Conservation (phyloP, 2,888 invertebrate genomes). For the Polyommatus icarus region DNA sequence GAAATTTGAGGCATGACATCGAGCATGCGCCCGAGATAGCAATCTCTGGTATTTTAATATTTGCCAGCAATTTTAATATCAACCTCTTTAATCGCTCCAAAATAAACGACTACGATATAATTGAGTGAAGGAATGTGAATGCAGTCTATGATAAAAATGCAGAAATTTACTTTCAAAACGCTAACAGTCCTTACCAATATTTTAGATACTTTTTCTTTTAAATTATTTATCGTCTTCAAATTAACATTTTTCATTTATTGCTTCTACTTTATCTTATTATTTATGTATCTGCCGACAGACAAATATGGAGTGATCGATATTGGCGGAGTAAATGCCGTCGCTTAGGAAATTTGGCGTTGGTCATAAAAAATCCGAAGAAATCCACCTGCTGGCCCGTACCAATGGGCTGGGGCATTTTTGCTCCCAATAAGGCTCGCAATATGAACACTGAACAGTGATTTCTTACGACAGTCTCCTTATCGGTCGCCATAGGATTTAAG, state of each 20-base stretch:
- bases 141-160: not conserved
- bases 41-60: slow-evolving; percentile 5
- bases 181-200: not conserved
- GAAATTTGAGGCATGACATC: slow-evolving; percentile 13
- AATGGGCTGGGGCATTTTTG: slow-evolving; percentile 50
- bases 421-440: slow-evolving; percentile 62
- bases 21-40: not conserved
- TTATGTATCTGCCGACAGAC: not conserved
- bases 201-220: not conserved
- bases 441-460: slow-evolving; percentile 71
- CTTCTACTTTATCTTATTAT: not conserved
- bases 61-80: slow-evolving; percentile 12
- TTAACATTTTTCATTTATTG: not conserved
- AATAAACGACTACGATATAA: slow-evolving; percentile 6
- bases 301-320: slow-evolving; percentile 27
- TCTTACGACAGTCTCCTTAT: slow-evolving; percentile 64
- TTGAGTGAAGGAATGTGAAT: not conserved
- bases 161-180: not conserved
- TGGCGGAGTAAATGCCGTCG: not conserved
- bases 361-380: slow-evolving; percentile 34
- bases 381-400: slow-evolving; percentile 50
- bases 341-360: slow-evolving; percentile 26
- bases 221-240: not conserved
- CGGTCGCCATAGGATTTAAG: slow-evolving; percentile 51
- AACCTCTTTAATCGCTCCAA: not conserved